Conservation (phyloP, 2,113 vertebrate genomes). For the Rhizomys pruinosus region DNA sequence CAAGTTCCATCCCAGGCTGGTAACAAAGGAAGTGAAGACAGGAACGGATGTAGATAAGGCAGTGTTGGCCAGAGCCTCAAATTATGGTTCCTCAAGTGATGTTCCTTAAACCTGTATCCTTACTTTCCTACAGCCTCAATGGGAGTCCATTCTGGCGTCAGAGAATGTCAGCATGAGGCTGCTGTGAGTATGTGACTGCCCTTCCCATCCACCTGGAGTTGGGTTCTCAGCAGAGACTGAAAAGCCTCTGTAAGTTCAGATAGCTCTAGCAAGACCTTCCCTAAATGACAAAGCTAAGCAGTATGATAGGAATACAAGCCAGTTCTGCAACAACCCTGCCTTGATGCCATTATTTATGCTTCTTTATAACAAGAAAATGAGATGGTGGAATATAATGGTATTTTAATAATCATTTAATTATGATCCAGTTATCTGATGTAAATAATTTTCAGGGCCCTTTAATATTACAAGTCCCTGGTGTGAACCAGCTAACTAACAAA, state of each 20-base stretch:
- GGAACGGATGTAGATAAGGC: too few species aligned
- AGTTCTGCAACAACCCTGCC: constrained; percentile 67
- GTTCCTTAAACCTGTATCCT: too few species aligned
- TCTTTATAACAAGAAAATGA: background rate
- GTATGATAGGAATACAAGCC: constrained; percentile 19
- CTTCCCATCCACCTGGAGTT: fast-evolving
- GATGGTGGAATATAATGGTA: background rate
- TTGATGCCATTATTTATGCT: constrained; percentile 67
- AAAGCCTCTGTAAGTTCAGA: background rate
- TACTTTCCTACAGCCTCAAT: too few species aligned
- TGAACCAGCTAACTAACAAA: constrained; percentile 72
- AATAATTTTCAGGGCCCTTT: constrained; percentile 80
- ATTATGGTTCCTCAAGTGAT: too few species aligned
- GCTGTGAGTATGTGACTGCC: background rate
- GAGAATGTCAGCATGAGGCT: background rate
- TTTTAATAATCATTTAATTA: constrained; percentile 82
- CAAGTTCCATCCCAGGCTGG: too few species aligned
- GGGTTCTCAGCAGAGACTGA: background rate
- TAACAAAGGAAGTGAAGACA: too few species aligned
- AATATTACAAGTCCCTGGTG: constrained; percentile 70
- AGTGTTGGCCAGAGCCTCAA: too few species aligned
- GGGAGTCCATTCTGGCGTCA: too few species aligned
- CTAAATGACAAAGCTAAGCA: background rate
- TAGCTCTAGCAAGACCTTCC: too few species aligned
- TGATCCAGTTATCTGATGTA: constrained; percentile 77